Percentiles rank a stretch among this genome's conserved stretches.
Evolutionary conservation across 2,113 vertebrate species (phyloP).

Genomic region (Amphiprion percula): DNA sequence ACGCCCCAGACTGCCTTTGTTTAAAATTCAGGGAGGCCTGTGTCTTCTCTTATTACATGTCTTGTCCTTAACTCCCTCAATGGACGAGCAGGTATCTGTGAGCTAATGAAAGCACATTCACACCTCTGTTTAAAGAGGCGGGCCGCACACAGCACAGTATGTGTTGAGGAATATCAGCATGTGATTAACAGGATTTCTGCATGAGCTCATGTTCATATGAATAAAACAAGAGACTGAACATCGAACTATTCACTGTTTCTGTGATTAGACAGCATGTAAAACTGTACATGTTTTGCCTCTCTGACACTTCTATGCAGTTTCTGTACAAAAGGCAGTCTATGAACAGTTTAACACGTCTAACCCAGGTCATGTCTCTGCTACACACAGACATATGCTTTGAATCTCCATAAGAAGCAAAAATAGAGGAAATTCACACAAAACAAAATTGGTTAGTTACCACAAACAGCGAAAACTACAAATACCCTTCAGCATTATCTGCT

Average conservation of each 20-base stretch:
- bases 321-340: too few species aligned
- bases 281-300: neutral
- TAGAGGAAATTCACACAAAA: too few species aligned
- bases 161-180: constrained; percentile 56
- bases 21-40: constrained; percentile 35
- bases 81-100: constrained; percentile 42
- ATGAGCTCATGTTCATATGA: neutral
- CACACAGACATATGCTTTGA: too few species aligned
- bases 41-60: constrained; percentile 67
- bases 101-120: constrained; percentile 51
- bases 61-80: constrained; percentile 26
- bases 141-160: neutral
- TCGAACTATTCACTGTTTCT: constrained; percentile 18
- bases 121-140: constrained; percentile 34
- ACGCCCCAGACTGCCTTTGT: constrained; percentile 11
- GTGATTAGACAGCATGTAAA: constrained; percentile 26
- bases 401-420: too few species aligned
- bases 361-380: too few species aligned
- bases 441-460: too few species aligned
- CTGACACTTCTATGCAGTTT: neutral
- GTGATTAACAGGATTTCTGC: constrained; percentile 36
- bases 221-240: constrained; percentile 8
- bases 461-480: too few species aligned
- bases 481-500: too few species aligned
- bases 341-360: too few species aligned